Evolutionary conservation across 2,888 invertebrate species (phyloP).

Genomic region (Apodemia mormo): DNA sequence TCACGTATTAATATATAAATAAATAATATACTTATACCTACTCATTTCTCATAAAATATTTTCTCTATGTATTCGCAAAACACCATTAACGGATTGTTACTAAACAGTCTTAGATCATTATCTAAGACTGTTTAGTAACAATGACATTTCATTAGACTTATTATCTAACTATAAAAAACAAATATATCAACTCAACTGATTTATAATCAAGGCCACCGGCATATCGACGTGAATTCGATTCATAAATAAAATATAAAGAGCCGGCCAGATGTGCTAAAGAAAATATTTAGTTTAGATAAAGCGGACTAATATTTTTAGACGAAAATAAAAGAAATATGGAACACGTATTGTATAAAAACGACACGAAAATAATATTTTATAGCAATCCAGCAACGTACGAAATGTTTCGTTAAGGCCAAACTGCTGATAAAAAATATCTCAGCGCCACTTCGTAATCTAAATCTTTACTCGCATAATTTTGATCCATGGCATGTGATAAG

Average conservation of each 20-base stretch:
- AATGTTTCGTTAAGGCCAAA: constrained; percentile 8
- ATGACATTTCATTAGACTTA: neutral
- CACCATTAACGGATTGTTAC: neutral
- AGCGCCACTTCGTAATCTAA: no score
- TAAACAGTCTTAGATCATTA: neutral
- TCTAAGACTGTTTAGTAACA: no score
- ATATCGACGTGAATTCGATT: constrained; percentile 46
- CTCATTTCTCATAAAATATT: neutral
- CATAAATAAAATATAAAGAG: constrained; percentile 57
- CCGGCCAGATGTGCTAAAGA: constrained; percentile 50
- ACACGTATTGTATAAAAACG: constrained; percentile 41
- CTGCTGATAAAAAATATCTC: constrained; percentile 23
- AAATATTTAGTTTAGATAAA: constrained; percentile 42
- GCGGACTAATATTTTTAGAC: constrained; percentile 51
- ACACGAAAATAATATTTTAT: constrained; percentile 8
- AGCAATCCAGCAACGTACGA: constrained; percentile 5
- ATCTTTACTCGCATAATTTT: constrained; percentile 47
- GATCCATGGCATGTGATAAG: constrained; percentile 45
- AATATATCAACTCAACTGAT: constrained; percentile 44
- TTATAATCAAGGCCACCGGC: constrained; percentile 50
- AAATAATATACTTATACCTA: no score
- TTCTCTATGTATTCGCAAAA: neutral
- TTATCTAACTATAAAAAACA: constrained; percentile 30
- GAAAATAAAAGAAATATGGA: constrained; percentile 49
- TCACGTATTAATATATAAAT: no score